These are phyloP conservation scores for Pangasius mekongensis DNA, from an alignment of 2,797 vertebrate species.

Conservation along the genomic window DNA sequence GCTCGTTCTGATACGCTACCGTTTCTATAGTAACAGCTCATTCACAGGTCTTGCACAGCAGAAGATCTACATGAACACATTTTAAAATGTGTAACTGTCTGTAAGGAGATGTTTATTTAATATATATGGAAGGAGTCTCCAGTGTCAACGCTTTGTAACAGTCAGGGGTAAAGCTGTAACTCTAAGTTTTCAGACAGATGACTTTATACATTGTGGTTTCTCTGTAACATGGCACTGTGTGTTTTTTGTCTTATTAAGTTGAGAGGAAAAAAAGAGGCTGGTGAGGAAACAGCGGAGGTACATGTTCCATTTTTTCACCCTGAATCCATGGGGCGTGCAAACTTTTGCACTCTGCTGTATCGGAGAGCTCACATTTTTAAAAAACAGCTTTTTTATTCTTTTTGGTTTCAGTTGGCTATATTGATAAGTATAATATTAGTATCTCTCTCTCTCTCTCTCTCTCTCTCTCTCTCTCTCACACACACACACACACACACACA, in stretches of 20 bases:
- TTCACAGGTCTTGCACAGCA: background rate
- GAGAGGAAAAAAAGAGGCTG: background rate
- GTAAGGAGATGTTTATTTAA: too few relatives aligned
- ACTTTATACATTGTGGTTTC: background rate
- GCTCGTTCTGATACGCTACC: background rate
- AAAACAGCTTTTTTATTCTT: background rate
- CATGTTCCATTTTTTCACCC: background rate
- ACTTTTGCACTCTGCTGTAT: background rate
- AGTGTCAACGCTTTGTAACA: background rate
- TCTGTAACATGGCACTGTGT: background rate
- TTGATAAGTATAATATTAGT: background rate
- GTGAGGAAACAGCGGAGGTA: background rate
- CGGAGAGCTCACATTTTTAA: background rate
- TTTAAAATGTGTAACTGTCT: background rate
- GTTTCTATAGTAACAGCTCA: background rate
- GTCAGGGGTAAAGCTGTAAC: background rate
- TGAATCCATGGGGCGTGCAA: background rate
- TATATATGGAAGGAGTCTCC: background rate
- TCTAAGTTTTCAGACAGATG: background rate
- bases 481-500: background rate
- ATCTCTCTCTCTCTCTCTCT: background rate
- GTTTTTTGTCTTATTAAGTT: background rate
- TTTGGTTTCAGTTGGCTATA: background rate
- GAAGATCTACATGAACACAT: background rate
- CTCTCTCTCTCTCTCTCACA: constrained; percentile 5